Evolutionary conservation across 2,797 vertebrate species (phyloP).

Genomic region (Microcaecilia unicolor): DNA sequence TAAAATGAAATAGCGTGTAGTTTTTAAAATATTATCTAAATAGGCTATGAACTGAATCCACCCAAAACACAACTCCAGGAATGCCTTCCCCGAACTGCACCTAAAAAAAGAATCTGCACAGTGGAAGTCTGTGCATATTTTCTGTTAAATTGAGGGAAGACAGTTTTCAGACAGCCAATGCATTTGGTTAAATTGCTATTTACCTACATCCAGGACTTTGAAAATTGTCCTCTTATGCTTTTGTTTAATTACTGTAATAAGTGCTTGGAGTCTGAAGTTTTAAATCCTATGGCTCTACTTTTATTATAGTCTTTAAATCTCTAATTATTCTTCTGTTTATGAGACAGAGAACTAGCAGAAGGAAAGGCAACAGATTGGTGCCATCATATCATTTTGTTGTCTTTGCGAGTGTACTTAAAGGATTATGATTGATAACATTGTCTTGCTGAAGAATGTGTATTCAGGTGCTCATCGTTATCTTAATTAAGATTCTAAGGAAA

Average conservation of each 20-base stretch:
- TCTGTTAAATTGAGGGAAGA: no score
- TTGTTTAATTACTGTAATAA: constrained; percentile 44
- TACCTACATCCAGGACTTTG: no score
- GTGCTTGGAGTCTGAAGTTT: constrained; percentile 44
- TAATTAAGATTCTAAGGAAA: constrained; percentile 60
- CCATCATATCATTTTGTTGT: constrained; percentile 38
- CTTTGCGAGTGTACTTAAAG: constrained; percentile 52
- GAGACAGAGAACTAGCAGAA: constrained; percentile 22
- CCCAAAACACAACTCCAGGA: no score
- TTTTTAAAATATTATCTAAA: no score
- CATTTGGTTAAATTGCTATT: no score
- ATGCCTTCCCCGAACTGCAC: no score
- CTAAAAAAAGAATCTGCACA: no score
- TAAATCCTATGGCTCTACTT: constrained; percentile 41
- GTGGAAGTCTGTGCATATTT: no score
- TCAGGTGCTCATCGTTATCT: constrained; percentile 61
- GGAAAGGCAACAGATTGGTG: constrained; percentile 54
- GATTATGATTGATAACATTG: constrained; percentile 63
- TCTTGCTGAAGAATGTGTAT: constrained; percentile 54
- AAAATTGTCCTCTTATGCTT: no score
- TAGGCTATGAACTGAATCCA: no score
- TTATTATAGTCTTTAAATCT: constrained; percentile 38
- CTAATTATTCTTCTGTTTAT: constrained; percentile 30
- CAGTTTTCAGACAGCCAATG: no score
- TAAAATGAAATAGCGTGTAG: no score